These are phyloP conservation scores for Lophura nycthemera DNA, from an alignment of 2,113 vertebrate genomes.

Conservation along the genomic window DNA sequence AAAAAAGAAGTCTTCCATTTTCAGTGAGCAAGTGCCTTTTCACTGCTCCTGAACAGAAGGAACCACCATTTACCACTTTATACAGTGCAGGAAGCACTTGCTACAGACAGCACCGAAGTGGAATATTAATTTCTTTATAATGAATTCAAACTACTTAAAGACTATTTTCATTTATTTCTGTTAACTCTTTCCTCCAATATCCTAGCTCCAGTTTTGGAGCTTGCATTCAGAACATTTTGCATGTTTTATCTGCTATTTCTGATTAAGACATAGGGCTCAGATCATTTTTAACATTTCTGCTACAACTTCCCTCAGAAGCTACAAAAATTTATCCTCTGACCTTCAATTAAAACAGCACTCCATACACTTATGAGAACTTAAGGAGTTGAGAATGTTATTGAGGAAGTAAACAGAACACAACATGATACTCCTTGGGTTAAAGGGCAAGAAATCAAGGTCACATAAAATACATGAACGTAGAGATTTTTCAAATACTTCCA, in stretches of 20 bases:
- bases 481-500: not conserved
- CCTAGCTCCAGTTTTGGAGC: not conserved
- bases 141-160: not conserved
- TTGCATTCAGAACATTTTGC: not conserved
- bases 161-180: not conserved
- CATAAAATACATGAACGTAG: fast-evolving
- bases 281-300: not conserved
- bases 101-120: not conserved
- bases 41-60: not conserved
- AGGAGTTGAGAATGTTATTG: not conserved
- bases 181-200: not conserved
- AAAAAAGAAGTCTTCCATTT: slow-evolving; percentile 15
- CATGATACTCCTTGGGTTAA: not conserved
- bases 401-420: not conserved
- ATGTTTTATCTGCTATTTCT: not conserved
- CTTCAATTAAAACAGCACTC: not conserved
- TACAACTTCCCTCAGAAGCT: not conserved
- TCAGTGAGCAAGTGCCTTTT: not conserved
- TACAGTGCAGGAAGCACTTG: not conserved
- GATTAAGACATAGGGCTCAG: not conserved
- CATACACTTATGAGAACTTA: not conserved
- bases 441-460: not conserved
- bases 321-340: not conserved
- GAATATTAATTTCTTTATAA: not conserved
- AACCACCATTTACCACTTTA: not conserved